Base-by-base conservation (phyloP, 2,797 vertebrate genomes). In the Arrhamphus sclerolepis region DNA sequence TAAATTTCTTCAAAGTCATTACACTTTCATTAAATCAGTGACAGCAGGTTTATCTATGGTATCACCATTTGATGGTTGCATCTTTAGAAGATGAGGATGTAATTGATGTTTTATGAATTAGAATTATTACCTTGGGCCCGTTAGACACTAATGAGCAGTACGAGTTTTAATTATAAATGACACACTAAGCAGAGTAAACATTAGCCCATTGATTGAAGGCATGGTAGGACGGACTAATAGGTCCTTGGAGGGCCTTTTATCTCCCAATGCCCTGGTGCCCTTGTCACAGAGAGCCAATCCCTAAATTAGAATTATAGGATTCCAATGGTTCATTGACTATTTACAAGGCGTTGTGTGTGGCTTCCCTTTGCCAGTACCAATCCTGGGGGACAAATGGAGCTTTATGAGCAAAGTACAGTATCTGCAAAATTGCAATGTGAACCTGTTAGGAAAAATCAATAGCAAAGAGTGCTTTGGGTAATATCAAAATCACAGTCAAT, bases 221-320 rank as follows among this genome's bases (percentile, higher is more conserved):
- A 82, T 77, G 78, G 78, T 85, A 78, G 87, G 78, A 82, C 77
- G 82, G 80, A 89, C 85, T 91, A 91, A 93, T 92, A 85, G 84
- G 82, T 73, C 88, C 87, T 84, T 26, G 1, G 92, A 89, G 89
- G 85, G 80, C 72, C 49, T 81, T 91, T 88, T 83, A 84, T 91
- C 90, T 88, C 82, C 64, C 56, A 48, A 54, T 85, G 85, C 83
- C 83, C 84, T 49, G 81, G 79, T 63, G 75, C 83, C 87, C 89
- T 88, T 90, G 89, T 92, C 90, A 88, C 85, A 85, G 80, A 65
- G 56, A 81, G 62, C 81, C 86, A 88, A 91, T 89, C 77, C 75
- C 78, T 81, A 90, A 92, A 91, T 92, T 90, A 88, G 81, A 91
- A 90, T 86, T 90, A 92, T 88, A 90, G 87, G 75, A 77, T 92